These are phyloP conservation scores for Drosophila parabipectinata DNA, from an alignment of 1,140 invertebrate species.

Conservation along the genomic window DNA sequence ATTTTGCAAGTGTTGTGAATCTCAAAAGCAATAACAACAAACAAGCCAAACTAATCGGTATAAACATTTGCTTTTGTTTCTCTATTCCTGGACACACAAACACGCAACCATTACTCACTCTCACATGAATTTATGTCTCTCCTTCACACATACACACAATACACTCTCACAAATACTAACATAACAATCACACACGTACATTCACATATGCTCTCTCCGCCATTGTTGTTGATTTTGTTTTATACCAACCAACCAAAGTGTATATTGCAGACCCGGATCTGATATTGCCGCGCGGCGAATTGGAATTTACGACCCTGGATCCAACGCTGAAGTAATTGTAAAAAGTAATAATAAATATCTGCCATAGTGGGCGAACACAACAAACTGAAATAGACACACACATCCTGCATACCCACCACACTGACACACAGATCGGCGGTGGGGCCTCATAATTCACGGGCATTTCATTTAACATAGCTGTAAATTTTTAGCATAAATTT, in stretches of 20 bases:
- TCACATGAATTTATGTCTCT: slow-evolving; percentile 57
- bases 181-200: slow-evolving; percentile 20
- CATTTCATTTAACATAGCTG: slow-evolving; percentile 78
- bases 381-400: slow-evolving; percentile 15
- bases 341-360: slow-evolving; percentile 76
- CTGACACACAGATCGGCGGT: slow-evolving; percentile 22
- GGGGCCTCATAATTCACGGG: slow-evolving; percentile 65
- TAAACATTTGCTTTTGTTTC: slow-evolving; percentile 63
- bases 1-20: slow-evolving; percentile 76
- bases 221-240: slow-evolving; percentile 78
- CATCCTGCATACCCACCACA: slow-evolving; percentile 2
- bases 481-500: slow-evolving; percentile 81
- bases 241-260: slow-evolving; percentile 82
- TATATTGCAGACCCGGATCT: slow-evolving; percentile 84
- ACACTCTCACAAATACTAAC: slow-evolving; percentile 2
- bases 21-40: slow-evolving; percentile 45
- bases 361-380: slow-evolving; percentile 40
- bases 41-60: slow-evolving; percentile 74
- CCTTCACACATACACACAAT: slow-evolving; percentile 9
- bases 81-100: slow-evolving; percentile 29
- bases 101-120: slow-evolving; percentile 44
- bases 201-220: slow-evolving; percentile 39
- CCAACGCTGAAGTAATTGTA: slow-evolving; percentile 83
- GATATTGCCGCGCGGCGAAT: slow-evolving; percentile 84
- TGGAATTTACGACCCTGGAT: slow-evolving; percentile 84